Conservation (phyloP, 2,113 vertebrate species). For the Coreoperca whiteheadi region DNA sequence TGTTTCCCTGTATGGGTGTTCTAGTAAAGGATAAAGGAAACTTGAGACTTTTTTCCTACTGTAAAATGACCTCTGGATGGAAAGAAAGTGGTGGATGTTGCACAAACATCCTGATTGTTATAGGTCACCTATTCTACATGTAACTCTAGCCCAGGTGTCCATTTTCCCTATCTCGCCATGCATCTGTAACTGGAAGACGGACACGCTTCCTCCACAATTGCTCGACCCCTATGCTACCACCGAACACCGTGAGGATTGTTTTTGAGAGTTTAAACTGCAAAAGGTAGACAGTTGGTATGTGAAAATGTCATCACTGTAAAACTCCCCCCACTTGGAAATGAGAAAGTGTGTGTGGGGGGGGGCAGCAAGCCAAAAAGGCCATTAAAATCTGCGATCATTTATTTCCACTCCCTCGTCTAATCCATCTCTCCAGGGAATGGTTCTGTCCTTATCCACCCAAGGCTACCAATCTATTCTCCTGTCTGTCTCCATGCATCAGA, state of each 20-base stretch:
- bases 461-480: slow-evolving; percentile 87
- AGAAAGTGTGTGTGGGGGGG: slow-evolving; percentile 33
- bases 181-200: slow-evolving; percentile 46
- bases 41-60: neutral
- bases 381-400: slow-evolving; percentile 88
- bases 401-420: slow-evolving; percentile 85
- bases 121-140: slow-evolving; percentile 27
- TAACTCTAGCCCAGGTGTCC: slow-evolving; percentile 25
- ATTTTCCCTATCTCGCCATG: slow-evolving; percentile 21
- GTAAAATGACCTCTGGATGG: slow-evolving; percentile 16
- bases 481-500: slow-evolving; percentile 85
- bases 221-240: neutral
- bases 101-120: slow-evolving; percentile 31
- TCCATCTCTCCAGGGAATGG: slow-evolving; percentile 87
- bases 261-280: slow-evolving; percentile 65
- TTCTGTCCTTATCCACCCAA: slow-evolving; percentile 88
- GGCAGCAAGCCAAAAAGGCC: slow-evolving; percentile 84
- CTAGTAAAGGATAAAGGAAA: neutral
- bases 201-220: slow-evolving; percentile 6
- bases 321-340: slow-evolving; percentile 72
- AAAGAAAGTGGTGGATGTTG: neutral
- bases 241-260: slow-evolving; percentile 51
- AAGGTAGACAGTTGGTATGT: slow-evolving; percentile 69
- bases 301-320: slow-evolving; percentile 78
- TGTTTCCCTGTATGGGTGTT: neutral